Conservation (phyloP, 2,888 invertebrate genomes). For the Thymelicus acteon region DNA sequence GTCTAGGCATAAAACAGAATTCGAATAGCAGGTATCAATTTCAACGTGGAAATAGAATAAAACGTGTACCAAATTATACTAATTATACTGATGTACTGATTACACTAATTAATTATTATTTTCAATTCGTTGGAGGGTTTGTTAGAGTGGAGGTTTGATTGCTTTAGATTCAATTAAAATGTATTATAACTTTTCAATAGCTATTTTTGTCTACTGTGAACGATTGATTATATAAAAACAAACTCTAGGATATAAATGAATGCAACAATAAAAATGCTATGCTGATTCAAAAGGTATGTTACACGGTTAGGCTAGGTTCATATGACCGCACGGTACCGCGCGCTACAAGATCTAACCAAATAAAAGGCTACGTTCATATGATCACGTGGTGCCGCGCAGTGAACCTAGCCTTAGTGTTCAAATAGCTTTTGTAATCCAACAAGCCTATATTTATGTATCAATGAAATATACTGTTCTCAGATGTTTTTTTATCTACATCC, state of each 20-base stretch:
- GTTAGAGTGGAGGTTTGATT: conserved; percentile 51
- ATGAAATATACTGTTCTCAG: too few species aligned
- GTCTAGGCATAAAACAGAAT: conserved; percentile 17
- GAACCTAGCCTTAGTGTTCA: too few species aligned
- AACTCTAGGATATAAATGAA: not conserved
- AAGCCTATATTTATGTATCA: too few species aligned
- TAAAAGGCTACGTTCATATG: too few species aligned
- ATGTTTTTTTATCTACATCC: too few species aligned
- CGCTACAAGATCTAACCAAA: too few species aligned
- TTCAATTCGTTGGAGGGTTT: conserved; percentile 53
- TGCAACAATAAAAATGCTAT: too few species aligned
- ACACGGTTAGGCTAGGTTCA: too few species aligned
- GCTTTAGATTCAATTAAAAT: conserved; percentile 46
- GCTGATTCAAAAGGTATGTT: too few species aligned
- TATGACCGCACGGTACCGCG: too few species aligned
- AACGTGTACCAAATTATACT: conserved; percentile 40
- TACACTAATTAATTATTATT: conserved; percentile 50
- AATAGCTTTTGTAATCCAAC: too few species aligned
- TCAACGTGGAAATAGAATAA: conserved; percentile 28
- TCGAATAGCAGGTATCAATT: conserved; percentile 27
- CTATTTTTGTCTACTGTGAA: not conserved
- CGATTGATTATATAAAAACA: not conserved
- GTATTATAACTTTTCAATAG: conserved; percentile 22
- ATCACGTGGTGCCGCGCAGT: too few species aligned
- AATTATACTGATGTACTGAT: conserved; percentile 31